phyloP scores from a whole-genome alignment of 2,797 vertebrate species.

The Cyprinodon diabolis region DNA sequence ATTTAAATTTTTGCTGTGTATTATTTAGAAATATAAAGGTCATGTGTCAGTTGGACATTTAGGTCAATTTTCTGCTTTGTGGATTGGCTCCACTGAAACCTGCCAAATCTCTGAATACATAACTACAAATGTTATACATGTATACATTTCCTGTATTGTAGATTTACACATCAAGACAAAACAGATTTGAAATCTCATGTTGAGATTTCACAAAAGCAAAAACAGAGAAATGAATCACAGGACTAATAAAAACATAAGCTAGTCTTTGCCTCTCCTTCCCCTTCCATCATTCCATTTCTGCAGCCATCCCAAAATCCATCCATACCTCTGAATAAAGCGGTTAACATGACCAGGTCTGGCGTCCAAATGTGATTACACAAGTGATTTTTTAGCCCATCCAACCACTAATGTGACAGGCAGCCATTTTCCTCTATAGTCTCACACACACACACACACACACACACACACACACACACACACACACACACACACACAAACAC shows the following conservation, averaged over 20 bases:
- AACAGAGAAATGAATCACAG: conserved; percentile 15
- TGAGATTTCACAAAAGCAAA: neutral
- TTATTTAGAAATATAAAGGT: neutral
- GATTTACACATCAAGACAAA: neutral
- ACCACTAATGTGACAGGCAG: conserved; percentile 78
- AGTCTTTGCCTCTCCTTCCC: conserved; percentile 8
- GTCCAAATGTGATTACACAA: conserved; percentile 71
- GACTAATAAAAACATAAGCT: conserved; percentile 16
- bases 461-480: conserved; percentile 53
- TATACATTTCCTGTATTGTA: neutral
- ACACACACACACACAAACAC: conserved; percentile 39
- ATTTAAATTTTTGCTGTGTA: no score
- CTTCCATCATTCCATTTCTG: conserved; percentile 46
- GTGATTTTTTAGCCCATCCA: conserved; percentile 74
- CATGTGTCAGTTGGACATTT: neutral
- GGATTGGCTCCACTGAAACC: neutral
- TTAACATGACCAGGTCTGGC: conserved; percentile 69
- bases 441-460: conserved; percentile 63
- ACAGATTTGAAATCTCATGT: neutral
- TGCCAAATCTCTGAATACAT: neutral
- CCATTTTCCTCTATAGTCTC: conserved; percentile 61
- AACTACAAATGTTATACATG: neutral
- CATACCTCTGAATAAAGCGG: conserved; percentile 74
- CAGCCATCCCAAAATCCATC: conserved; percentile 64
- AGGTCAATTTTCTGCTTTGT: neutral